These are phyloP conservation scores for Hippasteria phrygiana DNA, from an alignment of 53 echinoderm and acorn worm genomes.

Conservation along the genomic window DNA sequence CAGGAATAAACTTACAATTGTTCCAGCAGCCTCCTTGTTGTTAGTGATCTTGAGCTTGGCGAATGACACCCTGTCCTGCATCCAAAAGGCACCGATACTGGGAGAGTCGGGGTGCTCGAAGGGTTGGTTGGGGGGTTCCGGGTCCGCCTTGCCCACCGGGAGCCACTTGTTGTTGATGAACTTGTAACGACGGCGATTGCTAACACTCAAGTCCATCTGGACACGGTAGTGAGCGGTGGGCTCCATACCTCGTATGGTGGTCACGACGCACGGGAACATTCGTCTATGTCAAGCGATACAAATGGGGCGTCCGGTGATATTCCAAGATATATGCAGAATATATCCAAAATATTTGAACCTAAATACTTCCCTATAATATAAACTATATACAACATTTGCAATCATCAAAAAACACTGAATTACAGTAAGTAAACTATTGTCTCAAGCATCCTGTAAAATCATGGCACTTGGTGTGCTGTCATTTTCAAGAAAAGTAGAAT, in stretches of 20 bases:
- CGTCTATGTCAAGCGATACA: constrained; percentile 61
- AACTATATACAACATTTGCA: too few relatives aligned
- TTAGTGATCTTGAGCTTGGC: constrained; percentile 95
- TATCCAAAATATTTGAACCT: too few relatives aligned
- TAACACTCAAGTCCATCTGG: constrained; percentile 63
- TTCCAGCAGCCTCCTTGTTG: constrained; percentile 73
- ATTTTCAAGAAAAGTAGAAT: too few relatives aligned
- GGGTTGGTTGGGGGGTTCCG: constrained; percentile 50
- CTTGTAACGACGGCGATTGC: constrained; percentile 77
- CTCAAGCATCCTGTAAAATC: too few relatives aligned
- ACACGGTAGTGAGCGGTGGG: constrained; percentile 69
- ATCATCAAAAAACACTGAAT: too few relatives aligned
- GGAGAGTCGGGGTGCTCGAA: constrained; percentile 85
- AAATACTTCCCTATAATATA: too few relatives aligned
- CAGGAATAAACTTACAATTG: constrained; percentile 68
- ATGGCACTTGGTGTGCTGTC: too few relatives aligned
- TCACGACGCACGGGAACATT: constrained; percentile 81
- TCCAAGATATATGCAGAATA: too few relatives aligned
- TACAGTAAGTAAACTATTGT: too few relatives aligned
- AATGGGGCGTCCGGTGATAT: background rate
- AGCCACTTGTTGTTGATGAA: constrained; percentile 92
- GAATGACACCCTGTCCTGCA: constrained; percentile 76
- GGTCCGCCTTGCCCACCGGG: constrained; percentile 79
- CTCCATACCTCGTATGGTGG: constrained; percentile 67
- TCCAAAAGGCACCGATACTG: constrained; percentile 81